Evolutionary conservation across 2,113 vertebrate species (phyloP).

Genomic region (Acrocephalus kingi): DNA sequence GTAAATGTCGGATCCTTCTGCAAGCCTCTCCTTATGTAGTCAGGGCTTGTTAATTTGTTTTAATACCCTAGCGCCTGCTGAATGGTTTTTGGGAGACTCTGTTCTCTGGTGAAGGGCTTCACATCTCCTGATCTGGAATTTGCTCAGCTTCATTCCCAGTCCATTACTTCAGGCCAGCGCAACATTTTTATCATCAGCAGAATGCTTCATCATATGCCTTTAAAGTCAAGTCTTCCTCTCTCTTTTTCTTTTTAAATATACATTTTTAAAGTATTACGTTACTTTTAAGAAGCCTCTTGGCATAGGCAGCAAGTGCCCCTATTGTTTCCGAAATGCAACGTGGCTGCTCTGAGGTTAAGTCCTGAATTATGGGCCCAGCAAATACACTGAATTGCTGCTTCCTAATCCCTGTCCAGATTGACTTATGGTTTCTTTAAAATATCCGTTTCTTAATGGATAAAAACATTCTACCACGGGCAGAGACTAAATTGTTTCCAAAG

Average conservation of each 20-base stretch:
- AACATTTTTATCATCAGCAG: not conserved
- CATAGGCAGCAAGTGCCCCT: constrained; percentile 35
- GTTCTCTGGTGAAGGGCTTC: not conserved
- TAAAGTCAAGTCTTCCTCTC: not conserved
- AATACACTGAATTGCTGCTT: constrained; percentile 58
- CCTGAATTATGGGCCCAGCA: constrained; percentile 60
- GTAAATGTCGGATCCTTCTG: not conserved
- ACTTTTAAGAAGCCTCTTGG: constrained; percentile 64
- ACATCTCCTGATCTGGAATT: not conserved
- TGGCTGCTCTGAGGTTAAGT: constrained; percentile 65
- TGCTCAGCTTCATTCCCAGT: not conserved
- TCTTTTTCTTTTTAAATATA: constrained; percentile 21
- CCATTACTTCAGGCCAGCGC: not conserved
- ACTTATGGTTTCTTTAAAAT: constrained; percentile 70
- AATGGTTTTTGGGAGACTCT: not conserved
- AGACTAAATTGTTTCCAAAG: constrained; percentile 67
- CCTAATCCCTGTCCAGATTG: constrained; percentile 54
- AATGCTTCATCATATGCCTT: not conserved
- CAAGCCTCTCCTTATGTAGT: not conserved
- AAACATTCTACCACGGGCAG: constrained; percentile 62
- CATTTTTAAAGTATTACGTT: constrained; percentile 59
- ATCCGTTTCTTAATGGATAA: constrained; percentile 66
- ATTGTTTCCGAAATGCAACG: constrained; percentile 62
- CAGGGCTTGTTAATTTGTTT: too few species aligned
- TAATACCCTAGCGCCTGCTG: not conserved